A percentile compares a stretch with the other conserved stretches of the same genome.
Conservation (phyloP, 23 tunicate species). For the Trididemnum clinides region DNA sequence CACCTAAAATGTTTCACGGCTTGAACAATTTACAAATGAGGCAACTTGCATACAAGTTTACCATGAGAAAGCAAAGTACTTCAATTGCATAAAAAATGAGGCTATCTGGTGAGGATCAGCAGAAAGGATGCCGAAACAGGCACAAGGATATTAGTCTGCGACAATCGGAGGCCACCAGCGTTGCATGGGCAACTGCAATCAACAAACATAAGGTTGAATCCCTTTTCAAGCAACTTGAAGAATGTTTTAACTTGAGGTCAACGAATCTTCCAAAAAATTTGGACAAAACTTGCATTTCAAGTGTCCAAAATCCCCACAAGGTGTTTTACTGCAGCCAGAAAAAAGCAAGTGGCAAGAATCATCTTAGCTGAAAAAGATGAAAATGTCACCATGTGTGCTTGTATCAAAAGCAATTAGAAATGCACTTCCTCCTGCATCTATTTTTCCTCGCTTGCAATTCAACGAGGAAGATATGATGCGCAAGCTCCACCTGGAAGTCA, state of each 20-base stretch:
- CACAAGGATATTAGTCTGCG: constrained; percentile 6
- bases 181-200: constrained; percentile 36
- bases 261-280: background rate
- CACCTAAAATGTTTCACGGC: constrained; percentile 32
- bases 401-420: constrained; percentile 37
- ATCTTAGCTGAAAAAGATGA: constrained; percentile 23
- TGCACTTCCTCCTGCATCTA: constrained; percentile 8
- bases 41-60: constrained; percentile 23
- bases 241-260: background rate
- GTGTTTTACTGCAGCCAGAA: constrained; percentile 13
- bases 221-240: constrained; percentile 32
- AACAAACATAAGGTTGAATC: constrained; percentile 4
- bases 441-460: background rate
- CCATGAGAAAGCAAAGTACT: background rate
- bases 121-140: constrained; percentile 36
- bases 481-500: constrained; percentile 28
- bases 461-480: background rate
- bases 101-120: constrained; percentile 48
- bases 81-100: constrained; percentile 25
- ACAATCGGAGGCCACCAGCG: constrained; percentile 43
- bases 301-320: constrained; percentile 3
- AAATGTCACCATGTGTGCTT: constrained; percentile 33
- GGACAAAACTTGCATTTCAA: constrained; percentile 25
- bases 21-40: background rate
- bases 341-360: constrained; percentile 30